These are phyloP conservation scores for Cantharis flavilabris DNA, from an alignment of 2,888 invertebrate genomes.

Conservation along the genomic window DNA sequence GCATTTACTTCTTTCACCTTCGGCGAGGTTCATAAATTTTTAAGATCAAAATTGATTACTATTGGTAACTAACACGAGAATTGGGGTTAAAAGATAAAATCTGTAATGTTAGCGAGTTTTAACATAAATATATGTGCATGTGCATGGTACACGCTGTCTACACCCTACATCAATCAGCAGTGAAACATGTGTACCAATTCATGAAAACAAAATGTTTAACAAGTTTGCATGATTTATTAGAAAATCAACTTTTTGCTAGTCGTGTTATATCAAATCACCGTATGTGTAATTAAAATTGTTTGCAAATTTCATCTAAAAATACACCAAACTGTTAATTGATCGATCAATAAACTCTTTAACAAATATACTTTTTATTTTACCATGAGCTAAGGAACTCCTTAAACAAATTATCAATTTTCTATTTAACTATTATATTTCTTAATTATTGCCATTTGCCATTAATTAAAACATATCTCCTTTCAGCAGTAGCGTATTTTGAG, in stretches of 20 bases:
- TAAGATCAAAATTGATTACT: conserved; percentile 4
- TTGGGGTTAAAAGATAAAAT: conserved; percentile 40
- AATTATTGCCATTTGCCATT: too few species aligned
- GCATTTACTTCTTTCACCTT: not conserved
- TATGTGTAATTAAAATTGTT: conserved; percentile 13
- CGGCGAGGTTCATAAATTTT: not conserved
- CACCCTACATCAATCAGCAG: conserved; percentile 45
- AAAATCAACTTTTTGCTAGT: conserved; percentile 19
- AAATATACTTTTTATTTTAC: too few species aligned
- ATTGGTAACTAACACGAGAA: conserved; percentile 34
- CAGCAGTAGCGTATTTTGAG: too few species aligned
- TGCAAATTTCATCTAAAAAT: not conserved
- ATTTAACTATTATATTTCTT: too few species aligned
- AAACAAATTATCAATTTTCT: too few species aligned
- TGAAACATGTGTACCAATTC: conserved; percentile 47
- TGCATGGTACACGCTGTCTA: conserved; percentile 44
- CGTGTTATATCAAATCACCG: conserved; percentile 12
- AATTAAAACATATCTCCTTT: too few species aligned
- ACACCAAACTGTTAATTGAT: not conserved
- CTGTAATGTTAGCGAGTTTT: conserved; percentile 36
- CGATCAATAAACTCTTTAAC: not conserved
- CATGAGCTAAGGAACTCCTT: too few species aligned
- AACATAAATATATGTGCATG: conserved; percentile 37
- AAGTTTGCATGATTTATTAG: conserved; percentile 35
- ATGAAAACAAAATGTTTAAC: conserved; percentile 38